Conservation (phyloP, 2,888 invertebrate genomes). For the Synanthedon vespiformis region DNA sequence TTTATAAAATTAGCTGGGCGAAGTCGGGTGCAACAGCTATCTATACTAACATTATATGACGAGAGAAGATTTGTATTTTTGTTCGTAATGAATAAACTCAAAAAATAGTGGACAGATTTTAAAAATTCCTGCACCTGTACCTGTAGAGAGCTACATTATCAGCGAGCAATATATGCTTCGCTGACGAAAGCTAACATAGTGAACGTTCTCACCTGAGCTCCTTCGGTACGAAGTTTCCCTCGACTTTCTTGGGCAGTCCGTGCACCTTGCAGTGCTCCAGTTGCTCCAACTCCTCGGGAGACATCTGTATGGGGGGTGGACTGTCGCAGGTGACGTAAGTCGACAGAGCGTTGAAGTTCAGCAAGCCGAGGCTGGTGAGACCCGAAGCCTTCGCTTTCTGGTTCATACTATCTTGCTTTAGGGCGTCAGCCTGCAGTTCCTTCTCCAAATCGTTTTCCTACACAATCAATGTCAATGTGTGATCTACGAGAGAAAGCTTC, state of each 20-base stretch:
- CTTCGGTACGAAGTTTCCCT: conserved; percentile 77
- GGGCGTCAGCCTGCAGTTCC: conserved; percentile 49
- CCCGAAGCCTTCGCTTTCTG: conserved; percentile 49
- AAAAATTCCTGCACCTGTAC: no score
- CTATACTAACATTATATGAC: no score
- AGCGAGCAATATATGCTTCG: background rate
- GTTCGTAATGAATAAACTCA: no score
- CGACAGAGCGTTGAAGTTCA: conserved; percentile 66
- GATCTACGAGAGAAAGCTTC: background rate
- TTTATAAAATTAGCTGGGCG: no score
- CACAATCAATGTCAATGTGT: background rate
- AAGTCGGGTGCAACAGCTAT: no score
- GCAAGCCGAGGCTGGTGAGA: conserved; percentile 40
- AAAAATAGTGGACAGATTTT: no score
- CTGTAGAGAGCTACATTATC: no score
- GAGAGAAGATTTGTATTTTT: no score
- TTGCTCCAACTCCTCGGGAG: conserved; percentile 80
- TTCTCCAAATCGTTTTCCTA: conserved; percentile 61
- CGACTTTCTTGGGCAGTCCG: conserved; percentile 77
- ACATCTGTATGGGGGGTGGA: conserved; percentile 84
- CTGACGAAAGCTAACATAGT: background rate
- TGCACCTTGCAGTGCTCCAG: conserved; percentile 78
- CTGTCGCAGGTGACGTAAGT: conserved; percentile 83
- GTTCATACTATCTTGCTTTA: conserved; percentile 32
- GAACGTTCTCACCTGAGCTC: conserved; percentile 57